A percentile compares a stretch with the other conserved stretches of the same genome.
phyloP scores from a whole-genome alignment of 1,140 invertebrate species.

The Druon quercuslanigerum region DNA sequence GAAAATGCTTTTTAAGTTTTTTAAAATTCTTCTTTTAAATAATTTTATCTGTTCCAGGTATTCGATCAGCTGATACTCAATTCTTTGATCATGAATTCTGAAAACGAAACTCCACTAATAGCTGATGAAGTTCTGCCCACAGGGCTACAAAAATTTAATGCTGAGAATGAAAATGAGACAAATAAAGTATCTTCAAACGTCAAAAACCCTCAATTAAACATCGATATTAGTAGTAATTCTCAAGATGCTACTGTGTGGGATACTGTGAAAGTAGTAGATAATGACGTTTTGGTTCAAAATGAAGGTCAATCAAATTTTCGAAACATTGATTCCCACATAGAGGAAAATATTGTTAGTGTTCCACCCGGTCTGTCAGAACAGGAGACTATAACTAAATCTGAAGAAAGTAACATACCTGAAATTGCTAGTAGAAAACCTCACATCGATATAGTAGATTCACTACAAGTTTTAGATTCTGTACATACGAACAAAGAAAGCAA shows the following conservation, averaged over 20 bases:
- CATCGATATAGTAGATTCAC: background rate
- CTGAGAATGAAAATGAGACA: background rate
- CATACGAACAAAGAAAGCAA: background rate
- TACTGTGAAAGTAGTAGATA: background rate
- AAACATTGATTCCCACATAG: background rate
- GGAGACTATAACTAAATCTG: background rate
- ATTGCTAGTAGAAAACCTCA: background rate
- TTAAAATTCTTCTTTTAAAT: background rate
- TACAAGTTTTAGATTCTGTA: background rate
- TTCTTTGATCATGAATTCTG: conserved; percentile 6
- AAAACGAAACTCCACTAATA: conserved; percentile 26
- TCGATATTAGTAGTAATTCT: background rate
- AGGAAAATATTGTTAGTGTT: too few relatives aligned
- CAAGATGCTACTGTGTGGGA: background rate
- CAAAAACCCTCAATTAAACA: conserved; percentile 7
- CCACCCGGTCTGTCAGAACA: background rate
- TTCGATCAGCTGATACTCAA: background rate
- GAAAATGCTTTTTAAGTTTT: too few relatives aligned
- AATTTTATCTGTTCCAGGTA: background rate
- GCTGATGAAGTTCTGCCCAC: conserved; percentile 20
- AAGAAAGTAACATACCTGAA: background rate
- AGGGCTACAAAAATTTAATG: background rate
- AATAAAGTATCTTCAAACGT: conserved; percentile 9
- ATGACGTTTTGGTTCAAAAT: conserved; percentile 3
- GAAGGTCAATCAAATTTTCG: background rate